Evolutionary conservation across 2,888 invertebrate species (phyloP), one percentile per base, ranked within the genome.

Genomic region (Nomada ruficornis): DNA sequence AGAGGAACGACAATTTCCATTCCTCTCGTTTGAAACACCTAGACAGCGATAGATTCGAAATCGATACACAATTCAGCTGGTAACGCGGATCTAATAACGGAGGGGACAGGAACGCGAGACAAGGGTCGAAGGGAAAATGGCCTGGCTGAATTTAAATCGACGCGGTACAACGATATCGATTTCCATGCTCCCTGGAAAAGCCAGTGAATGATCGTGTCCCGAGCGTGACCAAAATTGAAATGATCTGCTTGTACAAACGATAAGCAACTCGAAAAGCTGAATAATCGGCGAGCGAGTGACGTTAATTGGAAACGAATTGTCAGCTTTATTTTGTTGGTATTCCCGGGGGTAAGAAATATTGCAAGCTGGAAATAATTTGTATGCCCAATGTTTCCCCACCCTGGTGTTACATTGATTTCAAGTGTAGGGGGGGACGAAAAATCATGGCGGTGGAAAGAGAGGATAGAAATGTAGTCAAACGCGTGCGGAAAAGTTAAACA

Each of bases 281-380:
- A 72, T 77, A 77, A 86, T 83, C 80, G 77, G 68, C 55, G 29
- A n/a, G 57, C 68, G 55, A 72, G 76, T 76, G 81, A 81, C 81
- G 84, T 80, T 86, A 86, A 86, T 86, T 83, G 86, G 81, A 86
- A 84, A 86, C 86, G 81, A 84, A 86, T 86, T 78, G 78, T 60
- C 86, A 70, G 73, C 63, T 81, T 74, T 83, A 76, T 84, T 79
- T 75, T 78, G 59, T 23, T 54, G 50, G 44, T 42, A 23, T 57
- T 69, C 36, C 71, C 63, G 18, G 10, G 59, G n/a, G 70, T 36
- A 26, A 4, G 13, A 29, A 36, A 36, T 36, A 36, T 36, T 55
- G 10, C 23, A 18, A 7, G n/a, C 26, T 50, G 55, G 29, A 26
- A 74, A 80, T 80, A 42, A 80, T 80, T 81, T 69, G 70, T 54